Evolutionary conservation across 2,888 invertebrate species (phyloP).

Genomic region (Drosophila quasianomalipes): DNA sequence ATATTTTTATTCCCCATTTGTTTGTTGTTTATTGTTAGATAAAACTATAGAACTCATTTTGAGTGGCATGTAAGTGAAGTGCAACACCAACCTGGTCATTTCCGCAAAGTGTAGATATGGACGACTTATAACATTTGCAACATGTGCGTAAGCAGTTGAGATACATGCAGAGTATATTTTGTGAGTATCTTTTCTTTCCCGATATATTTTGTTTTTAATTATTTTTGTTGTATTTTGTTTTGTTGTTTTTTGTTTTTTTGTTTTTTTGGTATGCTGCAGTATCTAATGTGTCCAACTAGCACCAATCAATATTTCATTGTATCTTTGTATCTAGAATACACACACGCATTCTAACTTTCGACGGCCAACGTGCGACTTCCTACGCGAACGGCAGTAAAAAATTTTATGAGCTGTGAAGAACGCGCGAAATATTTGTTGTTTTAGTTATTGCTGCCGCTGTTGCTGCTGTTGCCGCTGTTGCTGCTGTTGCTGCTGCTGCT

Average conservation of each 20-base stretch:
- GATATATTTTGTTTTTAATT: background rate
- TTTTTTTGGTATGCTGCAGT: constrained; percentile 58
- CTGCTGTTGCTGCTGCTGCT: constrained; percentile 13
- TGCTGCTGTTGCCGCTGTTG: constrained; percentile 26
- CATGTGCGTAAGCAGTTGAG: constrained; percentile 10
- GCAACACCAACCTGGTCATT: constrained; percentile 70
- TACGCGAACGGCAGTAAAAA: constrained; percentile 58
- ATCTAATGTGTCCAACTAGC: constrained; percentile 62
- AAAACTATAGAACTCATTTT: background rate
- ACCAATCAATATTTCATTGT: constrained; percentile 55
- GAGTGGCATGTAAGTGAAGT: background rate
- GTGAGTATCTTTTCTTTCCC: constrained; percentile 16
- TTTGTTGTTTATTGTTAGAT: background rate
- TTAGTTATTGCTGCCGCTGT: constrained; percentile 31
- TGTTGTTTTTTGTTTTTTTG: constrained; percentile 9
- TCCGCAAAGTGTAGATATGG: constrained; percentile 51
- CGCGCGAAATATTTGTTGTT: constrained; percentile 56
- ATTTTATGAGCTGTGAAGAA: constrained; percentile 64
- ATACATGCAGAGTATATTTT: constrained; percentile 29
- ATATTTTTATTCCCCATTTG: background rate
- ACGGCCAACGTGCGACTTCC: constrained; percentile 56
- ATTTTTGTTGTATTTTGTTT: background rate
- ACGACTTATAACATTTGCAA: constrained; percentile 53
- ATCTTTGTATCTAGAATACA: constrained; percentile 60
- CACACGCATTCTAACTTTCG: constrained; percentile 58